These are phyloP conservation scores for Scaptomyza polygonia DNA, from an alignment of 2,888 invertebrate species.

Conservation along the genomic window DNA sequence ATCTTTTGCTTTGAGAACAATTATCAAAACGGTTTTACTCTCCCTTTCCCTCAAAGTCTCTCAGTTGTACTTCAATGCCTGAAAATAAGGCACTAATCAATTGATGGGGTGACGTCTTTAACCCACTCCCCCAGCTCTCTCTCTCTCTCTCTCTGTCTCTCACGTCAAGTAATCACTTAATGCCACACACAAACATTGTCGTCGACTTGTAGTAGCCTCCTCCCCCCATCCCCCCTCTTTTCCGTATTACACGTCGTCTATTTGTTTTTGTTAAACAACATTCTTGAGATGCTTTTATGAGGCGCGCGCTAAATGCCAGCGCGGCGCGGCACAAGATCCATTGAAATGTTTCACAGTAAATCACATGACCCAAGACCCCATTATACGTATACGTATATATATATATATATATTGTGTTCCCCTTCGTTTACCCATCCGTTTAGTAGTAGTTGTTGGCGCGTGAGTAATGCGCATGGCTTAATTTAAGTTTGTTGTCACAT, in stretches of 20 bases:
- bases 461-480: conserved; percentile 74
- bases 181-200: conserved; percentile 46
- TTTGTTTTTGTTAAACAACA: conserved; percentile 75
- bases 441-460: conserved; percentile 52
- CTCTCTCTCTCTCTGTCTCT: too few species aligned
- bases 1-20: conserved; percentile 33
- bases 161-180: conserved; percentile 62
- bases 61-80: conserved; percentile 18
- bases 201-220: conserved; percentile 7
- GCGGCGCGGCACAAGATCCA: conserved; percentile 34
- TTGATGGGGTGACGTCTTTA: conserved; percentile 50
- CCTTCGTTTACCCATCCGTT: neutral
- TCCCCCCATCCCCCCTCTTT: neutral
- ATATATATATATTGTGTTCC: neutral
- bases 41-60: neutral
- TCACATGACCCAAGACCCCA: conserved; percentile 60
- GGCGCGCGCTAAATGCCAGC: conserved; percentile 65
- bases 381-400: neutral
- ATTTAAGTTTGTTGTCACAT: conserved; percentile 77
- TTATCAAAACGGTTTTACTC: conserved; percentile 46
- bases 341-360: conserved; percentile 53
- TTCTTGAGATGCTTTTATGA: conserved; percentile 77
- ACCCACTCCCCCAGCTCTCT: conserved; percentile 22
- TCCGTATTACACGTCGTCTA: conserved; percentile 55
- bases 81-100: conserved; percentile 71